phyloP scores from a whole-genome alignment of 2,888 invertebrate species.

The Crematogaster levior region DNA sequence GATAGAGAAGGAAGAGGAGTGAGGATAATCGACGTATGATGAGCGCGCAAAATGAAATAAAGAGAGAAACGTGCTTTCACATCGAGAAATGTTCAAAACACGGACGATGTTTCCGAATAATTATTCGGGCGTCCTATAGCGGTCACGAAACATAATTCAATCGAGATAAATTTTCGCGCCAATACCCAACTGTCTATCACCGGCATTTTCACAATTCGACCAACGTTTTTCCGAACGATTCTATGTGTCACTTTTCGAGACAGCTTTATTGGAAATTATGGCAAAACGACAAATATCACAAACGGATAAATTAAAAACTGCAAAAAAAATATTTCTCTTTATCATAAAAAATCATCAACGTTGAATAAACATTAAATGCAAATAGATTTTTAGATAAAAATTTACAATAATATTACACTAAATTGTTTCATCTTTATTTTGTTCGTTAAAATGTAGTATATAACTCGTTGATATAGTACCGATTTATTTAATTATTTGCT shows the following conservation, averaged over 20 bases:
- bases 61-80: constrained; percentile 63
- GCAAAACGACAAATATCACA: constrained; percentile 13
- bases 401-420: not conserved
- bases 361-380: constrained; percentile 10
- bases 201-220: constrained; percentile 32
- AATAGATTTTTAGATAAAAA: not conserved
- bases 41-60: constrained; percentile 68
- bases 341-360: not conserved
- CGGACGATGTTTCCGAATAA: constrained; percentile 72
- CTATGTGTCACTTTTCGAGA: constrained; percentile 12
- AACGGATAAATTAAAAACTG: constrained; percentile 38
- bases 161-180: constrained; percentile 57
- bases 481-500: constrained; percentile 61
- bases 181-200: constrained; percentile 36
- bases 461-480: not conserved
- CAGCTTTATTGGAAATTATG: constrained; percentile 37
- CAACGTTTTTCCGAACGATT: constrained; percentile 33
- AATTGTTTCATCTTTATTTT: not conserved
- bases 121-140: constrained; percentile 69
- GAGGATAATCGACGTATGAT: constrained; percentile 65
- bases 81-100: constrained; percentile 56
- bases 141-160: constrained; percentile 63
- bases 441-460: not conserved
- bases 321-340: constrained; percentile 11
- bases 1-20: constrained; percentile 13